Conservation (phyloP, 2,888 invertebrate species). For the Balanococcus diminutus region DNA sequence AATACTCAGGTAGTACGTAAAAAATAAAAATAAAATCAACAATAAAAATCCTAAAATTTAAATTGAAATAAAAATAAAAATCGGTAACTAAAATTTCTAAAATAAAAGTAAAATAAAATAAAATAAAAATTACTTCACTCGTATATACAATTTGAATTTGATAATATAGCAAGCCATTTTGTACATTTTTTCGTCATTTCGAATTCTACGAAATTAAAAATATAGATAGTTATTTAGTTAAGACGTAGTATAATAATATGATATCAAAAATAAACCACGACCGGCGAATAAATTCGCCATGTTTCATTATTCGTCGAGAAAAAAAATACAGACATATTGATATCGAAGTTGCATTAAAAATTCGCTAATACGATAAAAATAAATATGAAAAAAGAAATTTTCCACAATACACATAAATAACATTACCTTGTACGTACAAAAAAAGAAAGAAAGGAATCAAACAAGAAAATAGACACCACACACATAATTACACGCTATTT, state of each 20-base stretch:
- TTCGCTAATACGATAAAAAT: background rate
- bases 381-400: background rate
- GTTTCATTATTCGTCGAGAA: background rate
- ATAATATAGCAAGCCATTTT: slow-evolving; percentile 9
- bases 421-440: background rate
- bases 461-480: slow-evolving; percentile 26
- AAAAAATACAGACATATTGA: background rate
- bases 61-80: slow-evolving; percentile 1
- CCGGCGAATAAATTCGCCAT: background rate
- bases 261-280: background rate
- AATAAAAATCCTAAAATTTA: slow-evolving; percentile 35
- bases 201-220: background rate
- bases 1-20: background rate
- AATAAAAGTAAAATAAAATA: slow-evolving; percentile 10
- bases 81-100: slow-evolving; percentile 41
- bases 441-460: background rate
- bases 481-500: slow-evolving; percentile 11
- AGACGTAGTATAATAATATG: background rate
- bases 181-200: background rate
- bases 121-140: background rate
- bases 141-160: background rate
- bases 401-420: background rate
- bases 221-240: background rate
- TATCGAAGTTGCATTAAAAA: background rate
- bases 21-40: slow-evolving; percentile 30